Percentiles rank a stretch among this genome's conserved stretches.
These are phyloP conservation scores for Oreochromis grahami DNA, from an alignment of 2,797 vertebrate genomes.

Conservation along the genomic window DNA sequence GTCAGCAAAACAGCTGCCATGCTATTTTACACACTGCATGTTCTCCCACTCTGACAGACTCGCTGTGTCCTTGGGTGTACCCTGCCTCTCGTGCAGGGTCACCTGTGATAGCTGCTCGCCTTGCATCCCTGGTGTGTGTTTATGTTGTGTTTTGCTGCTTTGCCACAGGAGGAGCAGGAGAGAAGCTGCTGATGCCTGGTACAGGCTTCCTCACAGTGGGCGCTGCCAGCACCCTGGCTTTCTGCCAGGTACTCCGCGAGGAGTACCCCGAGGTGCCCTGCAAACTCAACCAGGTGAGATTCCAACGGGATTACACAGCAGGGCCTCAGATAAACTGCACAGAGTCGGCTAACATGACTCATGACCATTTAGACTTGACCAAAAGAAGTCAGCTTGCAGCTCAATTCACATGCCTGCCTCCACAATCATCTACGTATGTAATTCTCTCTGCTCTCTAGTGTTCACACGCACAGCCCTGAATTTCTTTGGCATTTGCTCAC, in stretches of 20 bases:
- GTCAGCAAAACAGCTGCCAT: background rate
- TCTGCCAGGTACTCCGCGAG: slow-evolving; percentile 80
- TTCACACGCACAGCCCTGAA: background rate
- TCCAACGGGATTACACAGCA: background rate
- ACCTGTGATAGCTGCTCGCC: background rate
- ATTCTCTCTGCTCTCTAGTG: background rate
- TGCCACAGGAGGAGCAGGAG: slow-evolving; percentile 78
- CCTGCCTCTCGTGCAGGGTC: background rate
- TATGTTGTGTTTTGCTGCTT: background rate
- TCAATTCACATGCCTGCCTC: background rate
- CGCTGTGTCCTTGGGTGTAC: background rate
- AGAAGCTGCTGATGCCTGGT: slow-evolving; percentile 82
- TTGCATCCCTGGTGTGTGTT: background rate
- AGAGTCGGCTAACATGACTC: background rate
- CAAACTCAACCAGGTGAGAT: slow-evolving; percentile 77
- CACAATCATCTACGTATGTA: background rate
- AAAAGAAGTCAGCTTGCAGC: background rate
- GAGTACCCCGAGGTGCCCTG: slow-evolving; percentile 82
- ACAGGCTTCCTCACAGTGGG: slow-evolving; percentile 84
- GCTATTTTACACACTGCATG: background rate
- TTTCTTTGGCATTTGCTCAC: background rate
- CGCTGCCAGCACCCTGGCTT: slow-evolving; percentile 78
- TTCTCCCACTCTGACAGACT: background rate
- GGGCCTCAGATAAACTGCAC: background rate
- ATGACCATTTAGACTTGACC: background rate